Conservation (phyloP, 1,140 invertebrate species). For the Cataglyphis hispanica region DNA sequence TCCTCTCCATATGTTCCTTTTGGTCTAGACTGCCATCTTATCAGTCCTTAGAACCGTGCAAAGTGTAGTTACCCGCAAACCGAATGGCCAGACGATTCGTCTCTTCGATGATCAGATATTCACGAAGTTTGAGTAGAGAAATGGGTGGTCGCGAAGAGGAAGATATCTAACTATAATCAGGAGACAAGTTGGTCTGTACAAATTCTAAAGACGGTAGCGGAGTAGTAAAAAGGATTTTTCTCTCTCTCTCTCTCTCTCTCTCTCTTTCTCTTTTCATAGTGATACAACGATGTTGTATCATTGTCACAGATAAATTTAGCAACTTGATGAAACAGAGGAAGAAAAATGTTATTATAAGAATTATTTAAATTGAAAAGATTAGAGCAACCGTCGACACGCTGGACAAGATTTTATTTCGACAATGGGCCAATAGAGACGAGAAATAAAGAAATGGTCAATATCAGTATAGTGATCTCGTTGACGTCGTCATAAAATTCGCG, state of each 20-base stretch:
- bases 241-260: too few species aligned
- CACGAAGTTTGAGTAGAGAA: constrained; percentile 64
- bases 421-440: constrained; percentile 12
- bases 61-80: constrained; percentile 59
- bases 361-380: constrained; percentile 4
- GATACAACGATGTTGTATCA: constrained; percentile 26
- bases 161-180: constrained; percentile 53
- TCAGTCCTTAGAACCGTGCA: constrained; percentile 49
- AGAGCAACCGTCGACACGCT: constrained; percentile 20
- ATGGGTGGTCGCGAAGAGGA: constrained; percentile 29
- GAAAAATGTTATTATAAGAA: neutral
- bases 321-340: neutral
- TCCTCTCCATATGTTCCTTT: constrained; percentile 49
- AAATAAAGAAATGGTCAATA: constrained; percentile 57
- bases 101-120: constrained; percentile 72
- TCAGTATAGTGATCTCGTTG: constrained; percentile 68
- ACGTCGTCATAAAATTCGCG: constrained; percentile 65
- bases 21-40: constrained; percentile 55
- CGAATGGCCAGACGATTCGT: constrained; percentile 60
- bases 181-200: constrained; percentile 69
- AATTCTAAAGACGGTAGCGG: constrained; percentile 65
- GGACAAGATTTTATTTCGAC: constrained; percentile 48
- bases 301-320: neutral
- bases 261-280: constrained; percentile 50
- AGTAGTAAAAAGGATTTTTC: too few species aligned